Evolutionary conservation across 2,113 vertebrate genomes (phyloP).

Genomic region (Malurus elegans): DNA sequence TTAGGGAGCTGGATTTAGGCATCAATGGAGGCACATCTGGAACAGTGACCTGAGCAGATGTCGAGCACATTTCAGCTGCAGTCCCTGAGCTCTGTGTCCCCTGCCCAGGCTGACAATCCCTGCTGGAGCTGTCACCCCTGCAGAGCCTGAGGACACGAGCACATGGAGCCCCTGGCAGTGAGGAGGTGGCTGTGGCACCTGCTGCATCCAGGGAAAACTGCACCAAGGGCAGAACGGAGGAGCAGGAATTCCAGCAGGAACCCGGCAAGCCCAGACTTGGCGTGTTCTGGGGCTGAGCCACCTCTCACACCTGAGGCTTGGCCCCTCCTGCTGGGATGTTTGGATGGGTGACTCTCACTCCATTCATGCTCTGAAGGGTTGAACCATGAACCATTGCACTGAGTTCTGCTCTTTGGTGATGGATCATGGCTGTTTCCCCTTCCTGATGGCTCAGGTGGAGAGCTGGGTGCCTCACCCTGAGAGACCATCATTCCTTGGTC

Average conservation of each 20-base stretch:
- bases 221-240: too few relatives aligned
- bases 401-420: not conserved
- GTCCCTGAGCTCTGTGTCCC: not conserved
- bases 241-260: not conserved
- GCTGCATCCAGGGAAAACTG: not conserved
- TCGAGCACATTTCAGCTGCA: not conserved
- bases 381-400: not conserved
- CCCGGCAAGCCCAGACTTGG: not conserved
- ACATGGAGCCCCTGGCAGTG: accelerated
- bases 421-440: not conserved
- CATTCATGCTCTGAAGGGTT: accelerated
- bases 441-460: not conserved
- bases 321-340: not conserved
- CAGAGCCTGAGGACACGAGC: not conserved
- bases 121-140: not conserved
- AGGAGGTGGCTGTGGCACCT: not conserved
- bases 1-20: too few relatives aligned
- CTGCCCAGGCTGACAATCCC: not conserved
- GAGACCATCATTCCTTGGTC: not conserved
- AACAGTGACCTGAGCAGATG: not conserved
- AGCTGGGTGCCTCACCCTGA: not conserved
- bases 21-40: not conserved
- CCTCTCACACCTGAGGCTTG: not conserved
- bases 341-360: not conserved
- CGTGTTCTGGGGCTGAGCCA: not conserved